These are phyloP conservation scores for Leptinotarsa defecta DNA, from an alignment of 1,140 invertebrate species.

Conservation along the genomic window DNA sequence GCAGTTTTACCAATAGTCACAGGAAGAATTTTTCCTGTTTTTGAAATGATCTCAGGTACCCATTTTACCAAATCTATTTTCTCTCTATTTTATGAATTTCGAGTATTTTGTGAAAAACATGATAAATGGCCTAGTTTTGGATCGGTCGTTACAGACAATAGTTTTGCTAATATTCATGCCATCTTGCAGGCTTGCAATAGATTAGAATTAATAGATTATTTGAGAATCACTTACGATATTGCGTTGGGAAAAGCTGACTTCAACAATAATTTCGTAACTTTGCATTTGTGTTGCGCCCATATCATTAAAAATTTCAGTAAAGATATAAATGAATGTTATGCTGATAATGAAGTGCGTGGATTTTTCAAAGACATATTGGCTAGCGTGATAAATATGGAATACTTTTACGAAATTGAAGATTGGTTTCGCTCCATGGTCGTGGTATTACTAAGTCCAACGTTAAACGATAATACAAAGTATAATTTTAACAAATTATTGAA, in stretches of 20 bases:
- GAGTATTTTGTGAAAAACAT: slow-evolving; percentile 20
- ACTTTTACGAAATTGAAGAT: slow-evolving; percentile 6
- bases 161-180: slow-evolving; percentile 28
- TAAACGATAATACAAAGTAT: neutral
- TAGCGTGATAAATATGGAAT: neutral
- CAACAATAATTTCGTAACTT: neutral
- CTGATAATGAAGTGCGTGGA: neutral
- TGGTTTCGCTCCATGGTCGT: slow-evolving; percentile 12
- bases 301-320: slow-evolving; percentile 27
- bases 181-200: slow-evolving; percentile 20
- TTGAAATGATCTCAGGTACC: slow-evolving; percentile 22
- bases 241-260: neutral
- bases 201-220: slow-evolving; percentile 19
- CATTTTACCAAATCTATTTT: slow-evolving; percentile 27
- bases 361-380: slow-evolving; percentile 19
- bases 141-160: slow-evolving; percentile 19
- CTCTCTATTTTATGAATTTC: slow-evolving; percentile 19
- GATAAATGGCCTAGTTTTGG: slow-evolving; percentile 25
- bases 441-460: neutral
- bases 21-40: slow-evolving; percentile 10
- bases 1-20: neutral
- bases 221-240: slow-evolving; percentile 2
- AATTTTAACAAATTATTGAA: too few relatives aligned
- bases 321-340: slow-evolving; percentile 4
- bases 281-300: slow-evolving; percentile 28